phyloP scores from a whole-genome alignment of 2,888 invertebrate species.

The Anoplius nigerrimus region DNA sequence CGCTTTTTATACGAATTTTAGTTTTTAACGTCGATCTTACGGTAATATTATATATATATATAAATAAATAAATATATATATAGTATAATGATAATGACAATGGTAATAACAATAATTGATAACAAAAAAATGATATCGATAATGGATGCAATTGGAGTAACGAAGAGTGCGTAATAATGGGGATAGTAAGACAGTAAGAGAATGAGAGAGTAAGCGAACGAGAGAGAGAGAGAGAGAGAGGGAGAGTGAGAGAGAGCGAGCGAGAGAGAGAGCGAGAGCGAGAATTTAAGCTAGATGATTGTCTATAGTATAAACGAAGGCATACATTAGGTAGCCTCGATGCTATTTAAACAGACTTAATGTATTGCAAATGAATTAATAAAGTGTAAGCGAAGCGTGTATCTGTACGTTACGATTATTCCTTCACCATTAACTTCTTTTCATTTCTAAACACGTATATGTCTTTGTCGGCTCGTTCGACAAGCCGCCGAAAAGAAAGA shows the following conservation, averaged over 20 bases:
- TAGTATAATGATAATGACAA: constrained; percentile 65
- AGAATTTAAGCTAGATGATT: constrained; percentile 66
- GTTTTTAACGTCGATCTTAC: constrained; percentile 72
- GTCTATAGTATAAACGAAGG: constrained; percentile 73
- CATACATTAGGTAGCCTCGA: constrained; percentile 70
- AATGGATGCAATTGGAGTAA: constrained; percentile 46
- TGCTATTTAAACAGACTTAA: constrained; percentile 75
- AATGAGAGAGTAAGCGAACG: constrained; percentile 8
- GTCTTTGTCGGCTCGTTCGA: too few species aligned
- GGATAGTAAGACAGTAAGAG: constrained; percentile 13
- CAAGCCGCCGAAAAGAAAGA: too few species aligned
- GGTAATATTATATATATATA: constrained; percentile 57
- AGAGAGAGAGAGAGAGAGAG: constrained; percentile 5
- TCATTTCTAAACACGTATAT: too few species aligned
- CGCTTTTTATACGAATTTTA: constrained; percentile 75
- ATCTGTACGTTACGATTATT: constrained; percentile 60
- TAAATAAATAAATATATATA: constrained; percentile 45
- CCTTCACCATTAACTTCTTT: constrained; percentile 14
- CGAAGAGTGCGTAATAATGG: constrained; percentile 21
- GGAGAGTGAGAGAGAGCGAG: constrained; percentile 14
- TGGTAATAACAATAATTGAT: constrained; percentile 62
- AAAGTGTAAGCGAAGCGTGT: constrained; percentile 74
- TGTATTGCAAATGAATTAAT: constrained; percentile 74
- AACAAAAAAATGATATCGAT: constrained; percentile 61
- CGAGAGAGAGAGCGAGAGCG: constrained; percentile 12